A percentile compares a stretch with the other conserved stretches of the same genome.
Evolutionary conservation across 2,888 invertebrate genomes (phyloP).

Genomic region (Osmoderma eremita): DNA sequence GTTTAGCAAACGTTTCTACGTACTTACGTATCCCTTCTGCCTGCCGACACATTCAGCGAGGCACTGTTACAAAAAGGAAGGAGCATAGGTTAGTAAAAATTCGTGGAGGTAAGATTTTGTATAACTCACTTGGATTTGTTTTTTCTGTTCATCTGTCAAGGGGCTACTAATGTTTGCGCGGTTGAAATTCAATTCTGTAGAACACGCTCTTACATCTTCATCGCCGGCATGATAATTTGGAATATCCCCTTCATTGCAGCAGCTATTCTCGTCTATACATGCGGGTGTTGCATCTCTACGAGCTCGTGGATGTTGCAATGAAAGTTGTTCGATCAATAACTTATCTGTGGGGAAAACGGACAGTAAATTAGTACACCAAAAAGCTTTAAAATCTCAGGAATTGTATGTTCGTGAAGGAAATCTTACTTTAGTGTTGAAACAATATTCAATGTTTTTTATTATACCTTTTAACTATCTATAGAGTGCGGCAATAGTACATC

Average conservation of each 20-base stretch:
- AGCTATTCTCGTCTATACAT: slow-evolving; percentile 16
- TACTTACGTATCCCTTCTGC: slow-evolving; percentile 35
- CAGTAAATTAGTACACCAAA: neutral
- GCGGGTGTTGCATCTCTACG: neutral
- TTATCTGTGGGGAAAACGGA: neutral
- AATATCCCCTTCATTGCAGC: slow-evolving; percentile 1
- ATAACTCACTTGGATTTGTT: slow-evolving; percentile 18
- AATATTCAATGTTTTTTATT: too few species aligned
- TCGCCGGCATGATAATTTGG: neutral
- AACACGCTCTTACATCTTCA: neutral
- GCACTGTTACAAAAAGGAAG: slow-evolving; percentile 10
- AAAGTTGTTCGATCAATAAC: neutral
- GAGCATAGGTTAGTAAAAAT: neutral
- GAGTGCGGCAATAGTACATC: too few species aligned
- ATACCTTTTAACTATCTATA: too few species aligned
- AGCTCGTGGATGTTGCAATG: neutral
- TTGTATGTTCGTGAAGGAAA: too few species aligned
- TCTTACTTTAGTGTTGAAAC: too few species aligned
- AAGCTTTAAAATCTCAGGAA: too few species aligned
- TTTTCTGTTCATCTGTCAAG: slow-evolving; percentile 16
- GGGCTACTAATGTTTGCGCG: slow-evolving; percentile 4
- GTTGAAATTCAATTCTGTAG: slow-evolving; percentile 10
- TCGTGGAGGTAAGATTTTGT: neutral
- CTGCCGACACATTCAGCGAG: slow-evolving; percentile 33
- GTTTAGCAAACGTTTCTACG: too few species aligned